A percentile compares a stretch with the other conserved stretches of the same genome.
phyloP scores from a whole-genome alignment of 1,140 invertebrate species.

The Drosophila santomea region DNA sequence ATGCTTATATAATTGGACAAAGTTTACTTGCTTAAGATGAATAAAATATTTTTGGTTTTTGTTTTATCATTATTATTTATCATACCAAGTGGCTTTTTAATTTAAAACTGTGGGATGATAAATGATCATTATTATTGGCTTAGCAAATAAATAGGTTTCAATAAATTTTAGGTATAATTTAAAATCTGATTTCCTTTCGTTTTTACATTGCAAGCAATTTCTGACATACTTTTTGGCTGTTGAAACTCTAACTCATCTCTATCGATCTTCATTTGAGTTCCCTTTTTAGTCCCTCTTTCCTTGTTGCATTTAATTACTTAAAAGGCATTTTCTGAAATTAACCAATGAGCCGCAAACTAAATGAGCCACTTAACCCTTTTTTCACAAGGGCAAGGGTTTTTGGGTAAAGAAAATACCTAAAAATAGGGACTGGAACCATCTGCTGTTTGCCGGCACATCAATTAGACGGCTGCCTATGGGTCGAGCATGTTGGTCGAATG shows the following conservation, averaged over 20 bases:
- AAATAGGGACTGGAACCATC: slow-evolving; percentile 21
- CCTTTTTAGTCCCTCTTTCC: not conserved
- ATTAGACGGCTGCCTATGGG: slow-evolving; percentile 48
- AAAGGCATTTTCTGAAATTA: slow-evolving; percentile 55
- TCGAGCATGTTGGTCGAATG: slow-evolving; percentile 57
- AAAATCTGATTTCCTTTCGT: not conserved
- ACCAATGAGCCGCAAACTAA: slow-evolving; percentile 63
- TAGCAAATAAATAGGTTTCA: too few species aligned
- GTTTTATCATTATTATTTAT: too few species aligned
- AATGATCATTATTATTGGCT: too few species aligned
- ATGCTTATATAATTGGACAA: too few species aligned
- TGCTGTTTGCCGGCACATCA: slow-evolving; percentile 56
- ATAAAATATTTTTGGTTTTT: too few species aligned
- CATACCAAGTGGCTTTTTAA: too few species aligned
- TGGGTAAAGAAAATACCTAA: slow-evolving; percentile 8
- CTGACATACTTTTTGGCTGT: not conserved
- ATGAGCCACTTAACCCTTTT: slow-evolving; percentile 72
- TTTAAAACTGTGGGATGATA: too few species aligned
- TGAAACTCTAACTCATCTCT: not conserved
- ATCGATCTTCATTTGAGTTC: slow-evolving; percentile 22
- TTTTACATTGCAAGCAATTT: too few species aligned
- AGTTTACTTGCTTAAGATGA: too few species aligned
- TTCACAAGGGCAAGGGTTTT: not conserved
- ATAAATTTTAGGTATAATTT: not conserved
- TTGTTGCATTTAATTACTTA: slow-evolving; percentile 35